Evolutionary conservation across 2,888 invertebrate species (phyloP).

Genomic region (Cheilosia soror): DNA sequence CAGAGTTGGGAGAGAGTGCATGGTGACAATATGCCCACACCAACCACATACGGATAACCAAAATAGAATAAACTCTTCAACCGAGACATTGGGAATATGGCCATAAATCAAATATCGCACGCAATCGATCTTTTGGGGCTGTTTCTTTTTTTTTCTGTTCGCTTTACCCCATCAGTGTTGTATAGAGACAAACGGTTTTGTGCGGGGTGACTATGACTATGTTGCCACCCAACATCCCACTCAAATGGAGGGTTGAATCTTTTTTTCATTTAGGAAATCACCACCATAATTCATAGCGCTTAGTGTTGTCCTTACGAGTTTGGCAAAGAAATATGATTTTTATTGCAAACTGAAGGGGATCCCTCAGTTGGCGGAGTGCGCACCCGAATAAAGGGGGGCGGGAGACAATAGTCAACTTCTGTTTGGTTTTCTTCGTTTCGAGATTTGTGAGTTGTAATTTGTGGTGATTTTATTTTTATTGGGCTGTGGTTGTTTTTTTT

Average conservation of each 20-base stretch:
- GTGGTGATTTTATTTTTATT: constrained; percentile 72
- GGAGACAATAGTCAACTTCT: constrained; percentile 15
- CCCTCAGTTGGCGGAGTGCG: constrained; percentile 40
- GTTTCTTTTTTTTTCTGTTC: neutral
- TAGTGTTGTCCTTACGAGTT: constrained; percentile 71
- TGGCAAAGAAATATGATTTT: constrained; percentile 71
- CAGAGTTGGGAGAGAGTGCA: neutral
- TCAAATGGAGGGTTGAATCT: constrained; percentile 27
- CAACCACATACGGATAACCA: constrained; percentile 13
- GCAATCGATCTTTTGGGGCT: constrained; percentile 35
- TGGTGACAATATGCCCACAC: neutral
- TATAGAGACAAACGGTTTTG: constrained; percentile 39
- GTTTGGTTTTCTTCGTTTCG: constrained; percentile 25
- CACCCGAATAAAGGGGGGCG: neutral
- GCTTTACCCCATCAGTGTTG: neutral
- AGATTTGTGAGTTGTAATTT: constrained; percentile 72
- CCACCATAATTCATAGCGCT: constrained; percentile 70
- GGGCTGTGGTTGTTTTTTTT: constrained; percentile 11
- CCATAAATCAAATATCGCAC: constrained; percentile 71
- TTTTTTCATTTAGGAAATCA: constrained; percentile 64
- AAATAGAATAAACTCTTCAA: constrained; percentile 48
- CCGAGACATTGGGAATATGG: constrained; percentile 44
- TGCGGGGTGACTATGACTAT: constrained; percentile 21
- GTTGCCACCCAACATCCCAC: constrained; percentile 2
- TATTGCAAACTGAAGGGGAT: constrained; percentile 70